Evolutionary conservation across 2,113 vertebrate species (phyloP), one percentile per base, ranked within the genome.

Genomic region (Engystomops pustulosus): DNA sequence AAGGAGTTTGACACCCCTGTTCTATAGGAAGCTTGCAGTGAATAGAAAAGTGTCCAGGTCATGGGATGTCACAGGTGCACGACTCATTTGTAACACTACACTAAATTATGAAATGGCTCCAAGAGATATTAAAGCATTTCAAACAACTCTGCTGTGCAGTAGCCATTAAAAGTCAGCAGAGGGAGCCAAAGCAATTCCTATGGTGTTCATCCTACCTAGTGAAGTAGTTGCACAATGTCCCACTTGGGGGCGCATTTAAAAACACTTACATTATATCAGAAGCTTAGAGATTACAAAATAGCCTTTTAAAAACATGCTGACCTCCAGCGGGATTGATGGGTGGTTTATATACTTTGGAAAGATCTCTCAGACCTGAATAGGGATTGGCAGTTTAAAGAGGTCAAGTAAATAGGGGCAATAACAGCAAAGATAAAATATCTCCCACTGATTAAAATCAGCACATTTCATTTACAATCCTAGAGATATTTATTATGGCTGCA

Each of bases 331-430:
- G 17, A 34, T 18, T 20, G 6, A 41, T 69, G 32, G 7, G 34
- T 69, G 25, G 67, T n/a, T 44, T 41, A 23, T n/a, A 76, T 47
- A 18, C 44, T 75, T 51, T 32, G 44, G 25, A 75, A 53, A 55
- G 14, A 53, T 41, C 20, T 2, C 20, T 51, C 45, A 36, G 47
- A 76, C 7, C 71, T 51, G 25, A 32, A 11, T 17, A 51, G 30
- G 45, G 25, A 51, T 20, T 34, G 18, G 30, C 27, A 55, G 30
- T 12, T 72, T 30, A 75, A 53, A 75, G 25, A 32, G 27, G 51
- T 53, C 72, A 75, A 41, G 27, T n/a, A 34, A 53, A 76, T 76
- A 53, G 30, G 10, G 49, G 72, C 7, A 76, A 76, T 55, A 36
- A 76, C 30, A 0, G 23, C 4, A 12, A 49, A 34, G 72, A 36